These are phyloP conservation scores for Dione vanillae DNA, from an alignment of 2,888 invertebrate species.

Conservation along the genomic window DNA sequence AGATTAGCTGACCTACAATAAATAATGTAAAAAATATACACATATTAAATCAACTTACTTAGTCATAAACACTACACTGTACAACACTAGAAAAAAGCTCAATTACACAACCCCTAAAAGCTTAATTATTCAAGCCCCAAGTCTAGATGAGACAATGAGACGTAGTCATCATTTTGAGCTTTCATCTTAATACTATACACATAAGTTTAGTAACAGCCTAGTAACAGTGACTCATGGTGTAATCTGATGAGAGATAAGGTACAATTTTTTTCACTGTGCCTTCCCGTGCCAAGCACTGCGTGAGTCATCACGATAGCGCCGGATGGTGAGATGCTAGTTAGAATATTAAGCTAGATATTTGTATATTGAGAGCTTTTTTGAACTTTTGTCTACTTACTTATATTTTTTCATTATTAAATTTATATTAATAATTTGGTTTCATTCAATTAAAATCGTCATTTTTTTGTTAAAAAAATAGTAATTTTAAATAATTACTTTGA, in stretches of 20 bases:
- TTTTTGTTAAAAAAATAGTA: too few species aligned
- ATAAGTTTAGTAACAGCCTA: constrained; percentile 32
- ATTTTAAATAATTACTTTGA: too few species aligned
- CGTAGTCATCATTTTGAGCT: constrained; percentile 24
- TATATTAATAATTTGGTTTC: too few species aligned
- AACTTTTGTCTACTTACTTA: too few species aligned
- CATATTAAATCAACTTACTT: too few species aligned
- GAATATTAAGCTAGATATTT: constrained; percentile 45
- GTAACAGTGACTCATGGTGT: constrained; percentile 51
- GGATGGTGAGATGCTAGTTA: constrained; percentile 55
- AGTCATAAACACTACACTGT: background rate
- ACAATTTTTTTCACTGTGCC: constrained; percentile 68
- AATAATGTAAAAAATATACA: too few species aligned
- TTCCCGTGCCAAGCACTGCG: constrained; percentile 70
- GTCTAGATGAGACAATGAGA: constrained; percentile 17
- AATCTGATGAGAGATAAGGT: constrained; percentile 83
- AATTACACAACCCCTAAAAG: background rate
- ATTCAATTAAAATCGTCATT: too few species aligned
- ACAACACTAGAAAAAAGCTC: background rate
- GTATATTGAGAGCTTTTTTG: background rate
- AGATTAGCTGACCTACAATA: too few species aligned
- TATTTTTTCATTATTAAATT: too few species aligned
- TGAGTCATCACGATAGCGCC: constrained; percentile 67
- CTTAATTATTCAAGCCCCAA: constrained; percentile 18
- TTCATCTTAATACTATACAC: constrained; percentile 26